Base-by-base conservation (phyloP, 1,140 invertebrate genomes). In the Holcopasites calliopsidis region DNA sequence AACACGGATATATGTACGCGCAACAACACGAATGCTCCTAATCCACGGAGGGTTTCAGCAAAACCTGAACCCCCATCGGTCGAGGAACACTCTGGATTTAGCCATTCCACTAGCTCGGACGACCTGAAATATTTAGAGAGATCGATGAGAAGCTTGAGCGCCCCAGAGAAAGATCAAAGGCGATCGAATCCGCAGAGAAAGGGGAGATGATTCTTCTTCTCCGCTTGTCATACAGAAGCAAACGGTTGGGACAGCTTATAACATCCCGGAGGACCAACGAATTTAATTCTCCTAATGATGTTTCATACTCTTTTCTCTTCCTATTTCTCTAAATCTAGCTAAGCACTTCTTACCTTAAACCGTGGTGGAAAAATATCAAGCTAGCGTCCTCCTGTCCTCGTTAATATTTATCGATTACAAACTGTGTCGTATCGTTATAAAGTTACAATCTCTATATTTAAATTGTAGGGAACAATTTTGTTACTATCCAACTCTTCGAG, bases 51-150 rank as follows among this genome's bases (percentile, higher is more conserved):
- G 80, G 69, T 60, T 70, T 68, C 60, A 55, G 76, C 64, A 80
- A 82, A 82, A 78, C 80, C 75, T 72, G 69, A 75, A 78, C 68
- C 77, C 76, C 81, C 73, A 80, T 73, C 62, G 70, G 80, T 69
- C 66, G 68, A 77, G 77, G 73, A 82, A 82, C 77, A 85, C 73
- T 79, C 62, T 66, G 80, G 80, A 84, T 84, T 85, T 85, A 82
- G 77, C 68, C 80, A 82, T 84, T 76, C 72, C 79, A 79, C 82
- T 79, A 70, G 74, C 78, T 76, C 78, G 72, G 78, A 72, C 82
- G 72, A 83, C 83, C 70, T 84, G 58, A 84, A 84, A 83, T 84
- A 84, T 84, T 84, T 80, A 84, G 70, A 55, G 58, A 66, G 70
- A 83, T 84, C 78, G 82, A 84, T 78, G 55, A 42, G 68, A n/a